Evolutionary conservation across 2,797 vertebrate genomes (phyloP), one percentile per base, ranked within the genome.

Genomic region (Gymnothorax javanicus): DNA sequence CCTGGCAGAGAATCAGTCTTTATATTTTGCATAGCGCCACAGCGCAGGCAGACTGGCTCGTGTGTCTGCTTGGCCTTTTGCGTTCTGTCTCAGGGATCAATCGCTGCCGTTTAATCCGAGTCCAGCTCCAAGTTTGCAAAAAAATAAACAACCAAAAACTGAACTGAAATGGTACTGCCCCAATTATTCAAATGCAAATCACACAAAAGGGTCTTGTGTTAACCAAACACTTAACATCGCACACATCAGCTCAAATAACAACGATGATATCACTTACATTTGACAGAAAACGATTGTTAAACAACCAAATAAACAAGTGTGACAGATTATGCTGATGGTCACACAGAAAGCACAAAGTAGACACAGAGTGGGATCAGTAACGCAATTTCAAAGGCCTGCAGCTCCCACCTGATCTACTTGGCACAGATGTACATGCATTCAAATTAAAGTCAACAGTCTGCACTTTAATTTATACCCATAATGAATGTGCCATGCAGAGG

Each of bases 301-400:
- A 93, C 88, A 91, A 91, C 89, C 90, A 92, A 94, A 94, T 90
- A 90, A 92, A 92, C 60, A 88, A 88, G 86, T 91, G 92, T 17
- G 52, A 23, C 75, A 79, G 93, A 92, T 93, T 93, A 94, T 90
- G 87, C 88, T 83, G 54, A 64, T 83, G 85, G 87, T 81, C 56
- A 59, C 62, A 85, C 58, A 86, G 56, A 90, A 91, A 90, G 91
- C 90, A 91, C 69, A 33, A 60, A 64, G 60, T 20, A 75, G 15
- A 60, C 11, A 54, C 27, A 82, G 83, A 92, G 88, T 93, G 89
- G 90, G 56, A 43, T 43, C 33, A 43, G 33, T 43, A 43, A 43
- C 2, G 33, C 33, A 43, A 43, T 43, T 43, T 43, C 33, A 43
- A 43, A 43, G 33, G 33, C 33, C 33, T 43, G 33, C 33, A 43